Base-by-base conservation (phyloP, 2,113 vertebrate genomes). In the Cnemophilus loriae region DNA sequence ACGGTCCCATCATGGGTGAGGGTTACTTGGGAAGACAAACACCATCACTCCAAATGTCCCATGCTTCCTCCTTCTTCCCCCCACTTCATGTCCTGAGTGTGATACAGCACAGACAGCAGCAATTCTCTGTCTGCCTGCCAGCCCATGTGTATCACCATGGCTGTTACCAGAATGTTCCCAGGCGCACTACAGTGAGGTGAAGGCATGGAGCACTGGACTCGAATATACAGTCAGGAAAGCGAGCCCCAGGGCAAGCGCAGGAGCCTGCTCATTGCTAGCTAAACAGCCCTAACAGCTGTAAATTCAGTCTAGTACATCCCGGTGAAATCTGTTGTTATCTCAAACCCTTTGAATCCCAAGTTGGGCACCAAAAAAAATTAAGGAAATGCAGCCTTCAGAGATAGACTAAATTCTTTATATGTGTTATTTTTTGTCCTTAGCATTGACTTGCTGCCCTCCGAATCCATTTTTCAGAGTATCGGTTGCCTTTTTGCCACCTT, bases 61-160 rank as follows among this genome's bases (percentile, higher is more conserved):
- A 8, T 22, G 4, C 27, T 57, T 33, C 44, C 23, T 44, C 19
- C 44, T 57, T 27, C 32, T 50, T 39, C 10, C n/a, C 16, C 19
- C 4, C 7, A 2, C 44, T 65, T 52, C 3, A 28, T 55, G 9
- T 37, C 30, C 27, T 39, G 23, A 23, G 22, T 18, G 33, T 59
- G 27, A 30, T 20, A 3, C 3, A 52, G 6, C 28, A 18, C 16
- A 41, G 70, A 30, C 35, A 41, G 47, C 46, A 47, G 47, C 55
- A 35, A 13, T 27, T 26, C 39, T 20, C 24, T 55, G 70, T 30
- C 26, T 15, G 4, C 20, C 33, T 83, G 70, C 61, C n/a, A 76
- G 70, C 26, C n/a, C 17, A 0, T 30, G 24, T 12, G 13, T 22
- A 6, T n/a, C 1, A 0, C 28, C 9, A 1, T 32, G 53, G 21